Evolutionary conservation across 2,888 invertebrate genomes (phyloP).

Genomic region (Elmis aenea): DNA sequence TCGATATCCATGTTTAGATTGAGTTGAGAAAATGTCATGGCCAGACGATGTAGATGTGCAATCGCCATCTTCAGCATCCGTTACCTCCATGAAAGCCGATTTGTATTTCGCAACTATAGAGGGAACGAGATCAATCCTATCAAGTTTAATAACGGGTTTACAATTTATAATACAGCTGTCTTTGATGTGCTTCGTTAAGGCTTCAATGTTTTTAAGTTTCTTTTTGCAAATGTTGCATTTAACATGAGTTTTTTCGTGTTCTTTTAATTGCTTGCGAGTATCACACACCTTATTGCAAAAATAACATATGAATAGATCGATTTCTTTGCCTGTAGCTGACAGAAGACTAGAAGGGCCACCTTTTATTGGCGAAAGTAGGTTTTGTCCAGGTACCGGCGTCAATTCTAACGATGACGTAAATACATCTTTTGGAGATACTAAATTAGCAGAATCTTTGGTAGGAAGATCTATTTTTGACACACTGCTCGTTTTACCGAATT

Average conservation of each 20-base stretch:
- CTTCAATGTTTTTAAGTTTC: slow-evolving; percentile 1
- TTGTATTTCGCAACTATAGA: slow-evolving; percentile 1
- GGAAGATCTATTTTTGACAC: slow-evolving; percentile 5
- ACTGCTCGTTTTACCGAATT: not conserved
- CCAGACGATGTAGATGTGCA: too few species aligned
- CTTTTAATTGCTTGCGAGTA: slow-evolving; percentile 4
- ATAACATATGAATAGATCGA: slow-evolving; percentile 1
- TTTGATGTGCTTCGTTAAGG: not conserved
- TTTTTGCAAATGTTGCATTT: slow-evolving; percentile 15
- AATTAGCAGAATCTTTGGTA: not conserved
- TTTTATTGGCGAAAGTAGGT: too few species aligned
- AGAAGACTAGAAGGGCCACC: too few species aligned
- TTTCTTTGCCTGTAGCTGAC: not conserved
- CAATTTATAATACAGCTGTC: not conserved
- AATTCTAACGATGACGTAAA: slow-evolving; percentile 8
- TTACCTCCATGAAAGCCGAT: slow-evolving; percentile 1
- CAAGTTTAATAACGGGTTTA: slow-evolving; percentile 2
- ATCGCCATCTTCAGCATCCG: too few species aligned
- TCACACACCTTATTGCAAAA: slow-evolving; percentile 1
- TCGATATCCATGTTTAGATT: too few species aligned
- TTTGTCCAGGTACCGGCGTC: not conserved
- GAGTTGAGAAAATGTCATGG: too few species aligned
- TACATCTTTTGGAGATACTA: slow-evolving; percentile 1
- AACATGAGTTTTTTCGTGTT: slow-evolving; percentile 14
- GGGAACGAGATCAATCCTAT: not conserved